Percentiles rank a stretch among this genome's conserved stretches.
phyloP scores from a whole-genome alignment of 2,888 invertebrate genomes.

The Polymixis lichenea region DNA sequence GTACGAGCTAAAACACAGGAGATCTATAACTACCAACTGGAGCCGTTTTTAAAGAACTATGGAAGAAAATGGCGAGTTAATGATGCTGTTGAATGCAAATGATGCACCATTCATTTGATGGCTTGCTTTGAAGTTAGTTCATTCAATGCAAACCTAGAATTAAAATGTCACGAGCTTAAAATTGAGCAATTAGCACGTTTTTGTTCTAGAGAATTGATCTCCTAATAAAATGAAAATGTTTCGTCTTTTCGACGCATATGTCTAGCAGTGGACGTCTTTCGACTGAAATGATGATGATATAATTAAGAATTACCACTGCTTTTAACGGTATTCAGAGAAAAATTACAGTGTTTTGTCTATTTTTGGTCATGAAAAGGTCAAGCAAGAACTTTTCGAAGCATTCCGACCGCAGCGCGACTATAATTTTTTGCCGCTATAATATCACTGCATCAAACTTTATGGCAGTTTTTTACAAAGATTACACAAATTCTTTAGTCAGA shows the following conservation, averaged over 20 bases:
- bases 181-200: background rate
- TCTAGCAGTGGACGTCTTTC: background rate
- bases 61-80: background rate
- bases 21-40: background rate
- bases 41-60: background rate
- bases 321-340: background rate
- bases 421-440: too few relatives aligned
- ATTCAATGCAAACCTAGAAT: too few relatives aligned
- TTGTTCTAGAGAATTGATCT: background rate
- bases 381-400: too few relatives aligned
- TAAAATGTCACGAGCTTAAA: background rate
- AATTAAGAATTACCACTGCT: background rate
- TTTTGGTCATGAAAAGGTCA: background rate
- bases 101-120: background rate
- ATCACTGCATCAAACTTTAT: too few relatives aligned
- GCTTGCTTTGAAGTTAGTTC: background rate
- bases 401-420: too few relatives aligned
- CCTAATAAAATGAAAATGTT: background rate
- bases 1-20: background rate
- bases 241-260: background rate
- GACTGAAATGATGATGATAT: background rate
- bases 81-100: conserved; percentile 1
- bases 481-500: background rate
- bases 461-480: background rate
- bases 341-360: background rate